These are phyloP conservation scores for Catharus fuscescens DNA, from an alignment of 2,113 vertebrate species.

Conservation along the genomic window DNA sequence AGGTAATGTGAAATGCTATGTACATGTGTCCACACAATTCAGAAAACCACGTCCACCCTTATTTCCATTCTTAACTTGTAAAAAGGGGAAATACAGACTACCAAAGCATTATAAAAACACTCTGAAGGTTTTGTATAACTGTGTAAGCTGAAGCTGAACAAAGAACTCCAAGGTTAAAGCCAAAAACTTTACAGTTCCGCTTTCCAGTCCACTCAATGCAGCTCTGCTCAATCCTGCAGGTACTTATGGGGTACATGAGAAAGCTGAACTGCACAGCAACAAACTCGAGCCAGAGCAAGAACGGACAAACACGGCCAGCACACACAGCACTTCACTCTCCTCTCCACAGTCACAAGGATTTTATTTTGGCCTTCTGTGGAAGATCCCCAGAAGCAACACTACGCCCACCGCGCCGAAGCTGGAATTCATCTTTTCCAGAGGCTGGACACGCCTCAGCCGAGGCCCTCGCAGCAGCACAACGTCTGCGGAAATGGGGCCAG, in stretches of 20 bases:
- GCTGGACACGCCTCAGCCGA: background rate
- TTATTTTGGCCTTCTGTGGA: rapidly evolving
- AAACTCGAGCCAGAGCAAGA: too few species aligned
- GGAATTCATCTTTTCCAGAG: background rate
- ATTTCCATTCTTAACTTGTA: background rate
- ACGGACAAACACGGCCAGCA: background rate
- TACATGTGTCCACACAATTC: rapidly evolving
- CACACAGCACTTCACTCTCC: rapidly evolving
- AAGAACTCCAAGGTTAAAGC: background rate
- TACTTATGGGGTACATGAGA: rapidly evolving
- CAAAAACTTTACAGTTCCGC: background rate
- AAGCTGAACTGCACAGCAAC: rapidly evolving
- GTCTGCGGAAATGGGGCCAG: background rate
- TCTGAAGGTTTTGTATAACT: background rate
- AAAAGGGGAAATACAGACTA: background rate
- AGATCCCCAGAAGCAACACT: background rate
- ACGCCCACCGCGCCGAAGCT: background rate
- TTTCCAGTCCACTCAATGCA: background rate
- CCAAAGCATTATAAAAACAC: background rate
- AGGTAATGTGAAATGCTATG: rapidly evolving
- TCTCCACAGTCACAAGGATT: background rate
- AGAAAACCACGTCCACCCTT: background rate
- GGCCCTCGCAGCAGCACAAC: background rate
- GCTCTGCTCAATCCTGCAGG: too few species aligned
- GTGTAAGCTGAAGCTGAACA: background rate